Evolutionary conservation across 2,113 vertebrate genomes (phyloP).

Genomic region (Epinephelus moara): DNA sequence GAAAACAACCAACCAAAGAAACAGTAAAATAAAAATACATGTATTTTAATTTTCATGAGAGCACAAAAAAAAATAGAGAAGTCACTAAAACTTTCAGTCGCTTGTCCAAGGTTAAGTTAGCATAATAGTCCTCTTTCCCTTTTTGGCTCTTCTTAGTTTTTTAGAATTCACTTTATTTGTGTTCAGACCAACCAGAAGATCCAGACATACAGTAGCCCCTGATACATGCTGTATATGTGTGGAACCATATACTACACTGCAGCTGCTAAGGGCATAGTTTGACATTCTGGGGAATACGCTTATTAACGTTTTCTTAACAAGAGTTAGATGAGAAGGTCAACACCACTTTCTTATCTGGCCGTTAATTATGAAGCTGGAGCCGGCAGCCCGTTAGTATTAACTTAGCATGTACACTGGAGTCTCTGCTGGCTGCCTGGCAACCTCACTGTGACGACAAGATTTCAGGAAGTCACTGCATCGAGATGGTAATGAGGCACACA

Average conservation of each 20-base stretch:
- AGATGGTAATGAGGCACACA: neutral
- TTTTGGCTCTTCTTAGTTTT: neutral
- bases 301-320: neutral
- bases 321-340: neutral
- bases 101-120: slow-evolving; percentile 30
- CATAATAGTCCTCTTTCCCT: neutral
- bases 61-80: neutral
- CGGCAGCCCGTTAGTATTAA: neutral
- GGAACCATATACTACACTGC: neutral
- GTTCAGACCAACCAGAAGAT: neutral
- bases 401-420: neutral
- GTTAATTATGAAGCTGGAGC: neutral
- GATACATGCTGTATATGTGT: neutral
- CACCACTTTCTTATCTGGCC: neutral
- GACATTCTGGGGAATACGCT: neutral
- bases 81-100: neutral
- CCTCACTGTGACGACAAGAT: no score
- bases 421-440: no score
- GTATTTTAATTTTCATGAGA: slow-evolving; percentile 34
- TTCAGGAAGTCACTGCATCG: no score
- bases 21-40: neutral
- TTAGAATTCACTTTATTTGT: neutral
- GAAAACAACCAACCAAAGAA: slow-evolving; percentile 7
- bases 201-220: neutral
- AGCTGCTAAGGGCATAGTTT: neutral